Conservation (phyloP, 2,113 vertebrate species). For the Carettochelys insculpta region DNA sequence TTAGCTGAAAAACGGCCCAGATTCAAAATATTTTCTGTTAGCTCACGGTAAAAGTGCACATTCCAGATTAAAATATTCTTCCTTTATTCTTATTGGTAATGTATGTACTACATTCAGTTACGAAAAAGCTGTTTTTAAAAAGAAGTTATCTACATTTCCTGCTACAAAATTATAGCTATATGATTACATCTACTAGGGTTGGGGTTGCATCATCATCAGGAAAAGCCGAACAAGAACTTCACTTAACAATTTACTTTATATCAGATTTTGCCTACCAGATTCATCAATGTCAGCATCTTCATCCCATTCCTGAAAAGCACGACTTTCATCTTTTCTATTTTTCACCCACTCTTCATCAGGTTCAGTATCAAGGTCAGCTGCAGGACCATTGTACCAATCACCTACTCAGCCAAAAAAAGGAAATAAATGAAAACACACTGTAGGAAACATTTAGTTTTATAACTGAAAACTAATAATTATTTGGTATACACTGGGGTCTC, state of each 20-base stretch:
- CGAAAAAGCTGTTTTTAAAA: neutral
- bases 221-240: neutral
- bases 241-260: neutral
- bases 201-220: neutral
- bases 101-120: neutral
- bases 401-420: conserved; percentile 69
- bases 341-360: conserved; percentile 92
- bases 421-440: neutral
- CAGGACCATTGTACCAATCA: conserved; percentile 88
- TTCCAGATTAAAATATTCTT: neutral
- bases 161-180: neutral
- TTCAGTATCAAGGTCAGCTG: conserved; percentile 84
- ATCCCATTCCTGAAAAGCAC: conserved; percentile 93
- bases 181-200: neutral
- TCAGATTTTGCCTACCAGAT: conserved; percentile 81
- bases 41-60: neutral
- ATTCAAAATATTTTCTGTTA: neutral
- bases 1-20: neutral
- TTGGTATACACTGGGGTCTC: neutral
- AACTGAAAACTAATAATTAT: neutral
- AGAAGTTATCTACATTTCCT: neutral
- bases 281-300: conserved; percentile 98
- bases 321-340: conserved; percentile 88
- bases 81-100: neutral
- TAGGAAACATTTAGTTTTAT: neutral